Evolutionary conservation across 2,113 vertebrate genomes (phyloP).

Genomic region (Megaceryle maxima): DNA sequence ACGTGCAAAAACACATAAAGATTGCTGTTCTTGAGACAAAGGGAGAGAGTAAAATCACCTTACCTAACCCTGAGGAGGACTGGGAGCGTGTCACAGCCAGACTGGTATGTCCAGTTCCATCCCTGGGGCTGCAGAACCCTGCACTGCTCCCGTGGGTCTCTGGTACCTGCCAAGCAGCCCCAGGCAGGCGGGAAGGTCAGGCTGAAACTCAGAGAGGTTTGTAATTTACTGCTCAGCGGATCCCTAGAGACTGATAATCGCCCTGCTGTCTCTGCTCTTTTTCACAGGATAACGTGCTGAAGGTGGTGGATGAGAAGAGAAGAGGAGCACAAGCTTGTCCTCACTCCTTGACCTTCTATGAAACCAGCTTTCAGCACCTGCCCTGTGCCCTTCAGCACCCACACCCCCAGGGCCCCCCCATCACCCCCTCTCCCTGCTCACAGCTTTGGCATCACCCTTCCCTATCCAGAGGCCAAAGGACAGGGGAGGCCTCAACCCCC

Average conservation of each 20-base stretch:
- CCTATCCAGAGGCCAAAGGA: not conserved
- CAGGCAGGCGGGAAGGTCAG: not conserved
- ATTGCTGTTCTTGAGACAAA: not conserved
- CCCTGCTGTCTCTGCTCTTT: slow-evolving; percentile 13
- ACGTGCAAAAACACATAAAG: accelerated
- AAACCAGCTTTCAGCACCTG: slow-evolving; percentile 7
- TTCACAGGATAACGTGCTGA: slow-evolving; percentile 21
- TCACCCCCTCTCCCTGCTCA: not conserved
- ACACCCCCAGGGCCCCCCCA: not conserved
- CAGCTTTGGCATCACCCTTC: not conserved
- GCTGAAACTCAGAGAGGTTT: not conserved
- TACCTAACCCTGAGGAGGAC: not conserved
- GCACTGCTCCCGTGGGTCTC: not conserved
- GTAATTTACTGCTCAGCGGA: slow-evolving; percentile 30
- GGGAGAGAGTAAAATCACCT: not conserved
- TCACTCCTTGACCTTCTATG: slow-evolving; percentile 25
- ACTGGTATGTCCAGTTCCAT: accelerated
- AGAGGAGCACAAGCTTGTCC: slow-evolving; percentile 11
- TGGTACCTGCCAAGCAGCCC: not conserved
- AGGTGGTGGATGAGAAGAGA: slow-evolving; percentile 35
- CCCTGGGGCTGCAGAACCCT: not conserved
- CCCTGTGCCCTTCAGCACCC: not conserved
- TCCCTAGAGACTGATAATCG: not conserved
- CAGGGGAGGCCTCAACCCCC: not conserved
- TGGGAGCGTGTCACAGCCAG: not conserved